Conservation (phyloP, 2,888 invertebrate species). For the Cephus nigrinus region DNA sequence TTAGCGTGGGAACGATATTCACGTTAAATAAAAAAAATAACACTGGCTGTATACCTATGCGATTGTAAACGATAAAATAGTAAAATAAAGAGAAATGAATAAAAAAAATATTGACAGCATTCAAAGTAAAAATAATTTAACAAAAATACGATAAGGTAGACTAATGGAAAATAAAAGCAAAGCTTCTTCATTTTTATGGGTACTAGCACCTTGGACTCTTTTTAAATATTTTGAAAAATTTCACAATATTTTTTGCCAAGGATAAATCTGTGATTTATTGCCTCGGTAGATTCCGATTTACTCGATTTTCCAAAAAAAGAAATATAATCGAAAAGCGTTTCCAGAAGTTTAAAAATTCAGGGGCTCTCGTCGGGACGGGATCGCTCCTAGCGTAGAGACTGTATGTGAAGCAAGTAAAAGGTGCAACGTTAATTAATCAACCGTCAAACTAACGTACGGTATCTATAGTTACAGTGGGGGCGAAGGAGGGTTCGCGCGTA, state of each 20-base stretch:
- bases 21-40: neutral
- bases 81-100: neutral
- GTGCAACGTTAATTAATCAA: conserved; percentile 27
- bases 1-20: neutral
- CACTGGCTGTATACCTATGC: too few species aligned
- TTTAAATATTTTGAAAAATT: too few species aligned
- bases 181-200: neutral
- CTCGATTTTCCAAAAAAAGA: too few species aligned
- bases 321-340: too few species aligned
- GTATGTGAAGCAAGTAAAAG: neutral
- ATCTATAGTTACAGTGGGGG: neutral
- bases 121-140: neutral
- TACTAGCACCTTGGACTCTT: neutral
- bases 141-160: neutral
- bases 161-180: neutral
- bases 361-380: too few species aligned
- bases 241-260: too few species aligned
- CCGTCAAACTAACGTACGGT: conserved; percentile 24
- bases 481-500: neutral
- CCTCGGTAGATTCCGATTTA: too few species aligned
- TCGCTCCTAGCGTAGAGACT: too few species aligned
- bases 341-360: too few species aligned
- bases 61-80: neutral
- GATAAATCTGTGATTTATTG: too few species aligned
- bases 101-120: too few species aligned